phyloP scores from a whole-genome alignment of 2,113 vertebrate genomes.

The Poecilia latipinna region DNA sequence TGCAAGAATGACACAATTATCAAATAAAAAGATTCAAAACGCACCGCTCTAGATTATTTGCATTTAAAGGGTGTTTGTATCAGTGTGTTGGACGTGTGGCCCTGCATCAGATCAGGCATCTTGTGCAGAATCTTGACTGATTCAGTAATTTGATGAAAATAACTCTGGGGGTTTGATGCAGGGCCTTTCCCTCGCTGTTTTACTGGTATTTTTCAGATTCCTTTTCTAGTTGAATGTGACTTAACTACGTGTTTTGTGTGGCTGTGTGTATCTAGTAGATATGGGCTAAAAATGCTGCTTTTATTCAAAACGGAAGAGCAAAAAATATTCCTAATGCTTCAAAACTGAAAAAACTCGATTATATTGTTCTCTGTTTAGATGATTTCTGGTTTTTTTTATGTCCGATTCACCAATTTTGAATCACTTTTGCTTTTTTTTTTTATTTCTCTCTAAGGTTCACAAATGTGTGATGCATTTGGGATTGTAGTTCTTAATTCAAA shows the following conservation, averaged over 20 bases:
- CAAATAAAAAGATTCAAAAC: constrained; percentile 64
- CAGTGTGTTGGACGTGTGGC: constrained; percentile 4
- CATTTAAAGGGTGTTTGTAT: constrained; percentile 9
- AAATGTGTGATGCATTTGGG: background rate
- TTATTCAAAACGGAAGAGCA: no score
- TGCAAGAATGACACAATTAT: constrained; percentile 43
- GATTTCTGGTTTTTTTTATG: constrained; percentile 2
- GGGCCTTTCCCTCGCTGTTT: background rate
- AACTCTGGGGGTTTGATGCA: constrained; percentile 6
- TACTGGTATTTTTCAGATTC: background rate
- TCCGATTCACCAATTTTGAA: background rate
- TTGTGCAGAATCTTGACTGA: background rate
- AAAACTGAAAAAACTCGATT: background rate
- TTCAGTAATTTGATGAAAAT: background rate
- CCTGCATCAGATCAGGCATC: constrained; percentile 6
- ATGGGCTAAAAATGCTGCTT: background rate
- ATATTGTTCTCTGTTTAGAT: no score
- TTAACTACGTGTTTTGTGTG: constrained; percentile 5
- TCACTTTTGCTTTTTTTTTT: background rate
- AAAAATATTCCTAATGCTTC: background rate
- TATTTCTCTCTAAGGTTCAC: background rate
- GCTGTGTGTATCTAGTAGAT: constrained; percentile 13
- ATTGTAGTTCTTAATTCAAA: no score
- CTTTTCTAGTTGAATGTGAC: background rate
- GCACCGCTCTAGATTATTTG: constrained; percentile 28